These are phyloP conservation scores for Rallus limicola DNA, from an alignment of 2,113 vertebrate genomes.

Conservation along the genomic window DNA sequence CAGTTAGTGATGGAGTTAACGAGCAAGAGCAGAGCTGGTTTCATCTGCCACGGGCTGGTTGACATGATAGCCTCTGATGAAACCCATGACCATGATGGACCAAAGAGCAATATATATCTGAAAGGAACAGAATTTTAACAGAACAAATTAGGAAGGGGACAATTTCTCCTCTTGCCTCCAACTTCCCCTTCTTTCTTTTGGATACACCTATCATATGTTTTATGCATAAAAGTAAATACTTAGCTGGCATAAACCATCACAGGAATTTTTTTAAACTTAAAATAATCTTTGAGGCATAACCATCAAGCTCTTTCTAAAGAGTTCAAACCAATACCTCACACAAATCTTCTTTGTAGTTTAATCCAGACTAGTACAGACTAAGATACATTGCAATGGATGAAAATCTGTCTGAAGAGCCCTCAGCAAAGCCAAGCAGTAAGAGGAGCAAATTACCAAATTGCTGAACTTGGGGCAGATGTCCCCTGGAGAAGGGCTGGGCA, in stretches of 20 bases:
- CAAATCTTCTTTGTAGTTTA: neutral
- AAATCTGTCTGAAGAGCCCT: neutral
- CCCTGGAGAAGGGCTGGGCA: neutral
- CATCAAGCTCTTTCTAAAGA: neutral
- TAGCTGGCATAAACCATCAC: neutral
- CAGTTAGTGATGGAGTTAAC: neutral
- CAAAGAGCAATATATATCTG: neutral
- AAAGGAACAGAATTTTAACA: neutral
- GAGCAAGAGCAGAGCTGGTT: neutral
- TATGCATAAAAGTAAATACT: neutral
- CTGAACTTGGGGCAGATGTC: neutral
- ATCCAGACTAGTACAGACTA: neutral
- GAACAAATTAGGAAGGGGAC: neutral
- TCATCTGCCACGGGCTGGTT: neutral
- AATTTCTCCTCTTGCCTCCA: neutral
- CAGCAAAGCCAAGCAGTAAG: neutral
- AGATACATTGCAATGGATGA: neutral
- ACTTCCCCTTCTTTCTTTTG: neutral
- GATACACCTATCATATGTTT: neutral
- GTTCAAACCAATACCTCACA: neutral
- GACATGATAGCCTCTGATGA: neutral
- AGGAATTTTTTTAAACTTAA: neutral
- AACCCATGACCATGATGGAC: neutral
- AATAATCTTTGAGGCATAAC: neutral
- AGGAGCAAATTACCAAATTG: neutral